phyloP scores from a whole-genome alignment of 1,140 invertebrate species.

The Polypedilum pembai region DNA sequence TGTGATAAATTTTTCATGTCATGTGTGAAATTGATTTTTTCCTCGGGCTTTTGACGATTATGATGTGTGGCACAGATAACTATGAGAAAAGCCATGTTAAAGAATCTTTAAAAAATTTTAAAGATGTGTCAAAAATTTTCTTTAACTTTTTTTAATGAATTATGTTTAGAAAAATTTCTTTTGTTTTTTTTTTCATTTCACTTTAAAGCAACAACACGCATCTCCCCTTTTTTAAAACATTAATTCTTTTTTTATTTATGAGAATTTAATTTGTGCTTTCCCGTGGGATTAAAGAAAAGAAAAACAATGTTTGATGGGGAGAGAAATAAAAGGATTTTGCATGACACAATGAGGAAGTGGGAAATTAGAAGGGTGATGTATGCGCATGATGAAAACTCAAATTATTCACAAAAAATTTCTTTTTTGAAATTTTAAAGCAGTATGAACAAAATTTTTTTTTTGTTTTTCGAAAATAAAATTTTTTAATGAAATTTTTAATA shows the following conservation, averaged over 20 bases:
- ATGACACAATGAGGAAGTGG: neutral
- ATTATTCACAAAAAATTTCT: neutral
- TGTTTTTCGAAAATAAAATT: too few species aligned
- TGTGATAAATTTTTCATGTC: conserved; percentile 18
- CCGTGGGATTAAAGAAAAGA: neutral
- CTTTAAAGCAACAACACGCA: neutral
- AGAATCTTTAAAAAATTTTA: too few species aligned
- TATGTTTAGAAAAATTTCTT: too few species aligned
- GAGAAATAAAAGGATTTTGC: neutral
- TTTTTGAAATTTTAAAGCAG: too few species aligned
- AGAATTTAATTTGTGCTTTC: conserved; percentile 25
- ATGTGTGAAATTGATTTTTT: conserved; percentile 12
- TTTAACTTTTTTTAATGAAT: too few species aligned
- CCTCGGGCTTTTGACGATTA: too few species aligned
- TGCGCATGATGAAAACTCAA: neutral
- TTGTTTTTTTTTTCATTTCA: too few species aligned
- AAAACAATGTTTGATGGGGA: neutral
- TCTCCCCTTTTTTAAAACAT: neutral
- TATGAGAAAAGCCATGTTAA: too few species aligned
- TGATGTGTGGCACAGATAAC: too few species aligned
- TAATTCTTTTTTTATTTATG: conserved; percentile 20
- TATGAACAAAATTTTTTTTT: too few species aligned
- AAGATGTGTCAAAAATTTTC: too few species aligned
- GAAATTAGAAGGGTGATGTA: neutral
- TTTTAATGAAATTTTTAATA: too few species aligned